Evolutionary conservation across 2,113 vertebrate genomes (phyloP).

Genomic region (Castor canadensis): DNA sequence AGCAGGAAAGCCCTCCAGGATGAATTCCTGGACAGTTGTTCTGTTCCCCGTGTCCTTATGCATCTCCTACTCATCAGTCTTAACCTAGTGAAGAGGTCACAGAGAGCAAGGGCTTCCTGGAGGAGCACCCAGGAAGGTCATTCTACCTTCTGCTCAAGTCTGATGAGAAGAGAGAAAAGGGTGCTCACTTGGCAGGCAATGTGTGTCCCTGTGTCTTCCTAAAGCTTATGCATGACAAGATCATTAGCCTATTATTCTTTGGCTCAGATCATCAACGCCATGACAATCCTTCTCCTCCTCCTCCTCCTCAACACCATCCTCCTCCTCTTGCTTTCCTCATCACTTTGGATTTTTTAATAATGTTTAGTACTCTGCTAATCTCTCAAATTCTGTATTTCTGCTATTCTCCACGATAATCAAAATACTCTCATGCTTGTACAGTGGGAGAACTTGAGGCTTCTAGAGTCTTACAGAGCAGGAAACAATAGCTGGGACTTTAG

Average conservation of each 20-base stretch:
- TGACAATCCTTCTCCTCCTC: too few relatives aligned
- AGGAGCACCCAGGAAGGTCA: not conserved
- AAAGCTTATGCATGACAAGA: not conserved
- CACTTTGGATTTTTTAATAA: not conserved
- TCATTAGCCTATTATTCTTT: not conserved
- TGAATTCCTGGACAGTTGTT: constrained; percentile 10
- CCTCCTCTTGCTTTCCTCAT: not conserved
- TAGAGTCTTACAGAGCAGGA: not conserved
- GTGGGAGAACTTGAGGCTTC: not conserved
- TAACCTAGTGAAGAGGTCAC: not conserved
- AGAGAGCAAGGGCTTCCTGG: not conserved
- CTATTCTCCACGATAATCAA: not conserved
- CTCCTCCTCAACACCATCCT: too few relatives aligned
- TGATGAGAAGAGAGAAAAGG: too few relatives aligned
- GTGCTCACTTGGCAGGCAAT: too few relatives aligned
- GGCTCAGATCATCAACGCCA: not conserved
- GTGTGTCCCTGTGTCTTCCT: fast-evolving
- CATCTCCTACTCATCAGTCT: not conserved
- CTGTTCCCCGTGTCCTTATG: not conserved
- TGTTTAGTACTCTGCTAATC: not conserved
- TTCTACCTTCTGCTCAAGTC: too few relatives aligned
- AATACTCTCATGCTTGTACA: not conserved
- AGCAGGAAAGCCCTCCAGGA: constrained; percentile 18
- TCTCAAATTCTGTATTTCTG: not conserved
- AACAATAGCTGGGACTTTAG: not conserved